Evolutionary conservation across 2,797 vertebrate species (phyloP).

Genomic region (Nannoperca australis): DNA sequence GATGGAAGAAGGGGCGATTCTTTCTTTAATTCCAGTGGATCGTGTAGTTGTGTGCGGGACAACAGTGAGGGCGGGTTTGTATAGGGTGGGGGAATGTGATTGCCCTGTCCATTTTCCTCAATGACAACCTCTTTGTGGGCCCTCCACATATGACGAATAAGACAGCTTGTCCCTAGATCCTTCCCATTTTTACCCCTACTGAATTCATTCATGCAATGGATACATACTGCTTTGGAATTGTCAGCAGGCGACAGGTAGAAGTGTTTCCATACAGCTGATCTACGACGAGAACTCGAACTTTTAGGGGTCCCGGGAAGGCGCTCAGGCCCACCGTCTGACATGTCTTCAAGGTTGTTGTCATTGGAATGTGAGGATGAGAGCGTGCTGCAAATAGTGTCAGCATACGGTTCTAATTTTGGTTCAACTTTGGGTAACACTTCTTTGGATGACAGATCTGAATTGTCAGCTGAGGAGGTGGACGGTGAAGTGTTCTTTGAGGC

Average conservation of each 20-base stretch:
- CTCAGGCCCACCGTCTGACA: conserved; percentile 85
- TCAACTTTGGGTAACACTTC: conserved; percentile 88
- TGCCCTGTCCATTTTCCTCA: conserved; percentile 93
- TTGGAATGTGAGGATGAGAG: conserved; percentile 85
- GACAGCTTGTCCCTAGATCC: conserved; percentile 96
- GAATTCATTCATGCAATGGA: conserved; percentile 99
- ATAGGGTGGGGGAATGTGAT: conserved; percentile 92
- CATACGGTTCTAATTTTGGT: conserved; percentile 85
- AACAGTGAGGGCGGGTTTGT: conserved; percentile 90
- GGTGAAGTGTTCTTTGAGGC: conserved; percentile 86
- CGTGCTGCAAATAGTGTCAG: conserved; percentile 73
- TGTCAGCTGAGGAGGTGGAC: conserved; percentile 88
- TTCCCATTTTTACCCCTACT: conserved; percentile 98
- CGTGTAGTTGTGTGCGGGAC: conserved; percentile 87
- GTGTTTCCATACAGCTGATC: conserved; percentile 98
- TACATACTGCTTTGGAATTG: conserved; percentile 97
- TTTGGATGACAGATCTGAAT: conserved; percentile 88
- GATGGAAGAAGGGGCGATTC: conserved; percentile 83
- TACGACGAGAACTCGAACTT: conserved; percentile 91
- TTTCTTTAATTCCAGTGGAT: conserved; percentile 85
- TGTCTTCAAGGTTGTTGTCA: conserved; percentile 86
- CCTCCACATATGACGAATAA: conserved; percentile 98
- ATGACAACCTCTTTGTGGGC: conserved; percentile 96
- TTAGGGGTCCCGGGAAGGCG: conserved; percentile 87
- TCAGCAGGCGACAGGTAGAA: conserved; percentile 97